These are phyloP conservation scores for Oreochromis tanganicae DNA, from an alignment of 2,113 vertebrate species.

Conservation along the genomic window DNA sequence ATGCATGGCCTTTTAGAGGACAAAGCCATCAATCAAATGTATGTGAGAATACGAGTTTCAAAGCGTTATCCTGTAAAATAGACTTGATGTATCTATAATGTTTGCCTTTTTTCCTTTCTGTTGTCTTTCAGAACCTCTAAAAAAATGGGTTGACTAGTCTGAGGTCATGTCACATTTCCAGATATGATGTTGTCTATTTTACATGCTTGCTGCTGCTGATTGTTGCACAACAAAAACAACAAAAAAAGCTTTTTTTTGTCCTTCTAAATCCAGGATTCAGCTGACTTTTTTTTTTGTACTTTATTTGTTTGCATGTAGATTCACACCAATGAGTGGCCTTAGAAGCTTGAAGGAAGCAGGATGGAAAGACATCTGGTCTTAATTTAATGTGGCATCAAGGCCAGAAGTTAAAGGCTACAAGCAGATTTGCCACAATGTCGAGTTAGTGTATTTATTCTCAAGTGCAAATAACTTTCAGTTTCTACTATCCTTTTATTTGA, in stretches of 20 bases:
- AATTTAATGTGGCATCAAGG: neutral
- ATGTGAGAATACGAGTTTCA: neutral
- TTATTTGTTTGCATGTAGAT: neutral
- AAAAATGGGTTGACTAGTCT: neutral
- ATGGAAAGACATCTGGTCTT: neutral
- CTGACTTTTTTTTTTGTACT: neutral
- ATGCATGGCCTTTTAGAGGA: conserved; percentile 1
- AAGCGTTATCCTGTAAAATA: conserved; percentile 10
- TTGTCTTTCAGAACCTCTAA: neutral
- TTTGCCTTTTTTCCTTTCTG: neutral
- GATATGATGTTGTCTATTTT: neutral
- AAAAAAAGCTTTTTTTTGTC: neutral
- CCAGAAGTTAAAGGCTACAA: neutral
- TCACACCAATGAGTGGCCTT: neutral
- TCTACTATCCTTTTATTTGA: neutral
- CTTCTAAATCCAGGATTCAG: neutral
- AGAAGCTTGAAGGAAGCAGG: neutral
- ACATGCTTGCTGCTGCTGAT: conserved; percentile 32
- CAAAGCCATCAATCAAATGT: conserved; percentile 36
- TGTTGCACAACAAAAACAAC: conserved; percentile 29
- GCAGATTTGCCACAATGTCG: neutral
- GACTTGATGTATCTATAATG: neutral
- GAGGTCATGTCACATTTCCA: neutral
- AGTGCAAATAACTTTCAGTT: neutral
- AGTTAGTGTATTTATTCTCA: conserved; percentile 21